These are phyloP conservation scores for Rhea pennata DNA, from an alignment of 2,113 vertebrate species.

Conservation along the genomic window DNA sequence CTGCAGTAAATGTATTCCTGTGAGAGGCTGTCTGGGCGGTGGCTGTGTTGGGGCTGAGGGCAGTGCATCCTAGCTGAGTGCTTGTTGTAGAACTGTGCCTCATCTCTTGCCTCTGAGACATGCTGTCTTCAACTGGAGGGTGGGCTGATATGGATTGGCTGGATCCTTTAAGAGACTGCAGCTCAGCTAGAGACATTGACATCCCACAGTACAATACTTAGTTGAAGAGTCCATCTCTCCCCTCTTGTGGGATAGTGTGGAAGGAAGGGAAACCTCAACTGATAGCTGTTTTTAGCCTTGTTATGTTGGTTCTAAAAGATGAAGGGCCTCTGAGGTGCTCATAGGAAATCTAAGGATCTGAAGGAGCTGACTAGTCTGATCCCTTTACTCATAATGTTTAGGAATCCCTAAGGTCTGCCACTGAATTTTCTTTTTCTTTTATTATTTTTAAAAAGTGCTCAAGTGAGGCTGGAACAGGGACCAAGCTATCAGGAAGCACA, in stretches of 20 bases:
- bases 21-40: rapidly evolving
- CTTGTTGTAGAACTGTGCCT: rapidly evolving
- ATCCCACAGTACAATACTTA: too few relatives aligned
- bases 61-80: background rate
- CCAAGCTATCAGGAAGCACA: background rate
- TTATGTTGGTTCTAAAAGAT: background rate
- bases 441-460: background rate
- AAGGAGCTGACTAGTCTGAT: background rate
- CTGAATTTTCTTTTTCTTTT: too few relatives aligned
- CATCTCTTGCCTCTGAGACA: rapidly evolving
- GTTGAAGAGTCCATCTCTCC: background rate
- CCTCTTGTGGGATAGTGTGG: rapidly evolving
- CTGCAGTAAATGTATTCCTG: too few relatives aligned
- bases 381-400: background rate
- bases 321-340: rapidly evolving
- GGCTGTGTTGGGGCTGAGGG: background rate
- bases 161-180: background rate
- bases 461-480: background rate
- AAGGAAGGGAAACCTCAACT: background rate
- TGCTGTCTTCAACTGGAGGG: rapidly evolving
- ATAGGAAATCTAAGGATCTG: too few relatives aligned
- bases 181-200: background rate
- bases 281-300: background rate
- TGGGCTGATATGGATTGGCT: background rate
- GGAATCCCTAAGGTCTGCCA: background rate